Evolutionary conservation across 2,113 vertebrate genomes (phyloP), one percentile per base, ranked within the genome.

Genomic region (Trinectes maculatus): DNA sequence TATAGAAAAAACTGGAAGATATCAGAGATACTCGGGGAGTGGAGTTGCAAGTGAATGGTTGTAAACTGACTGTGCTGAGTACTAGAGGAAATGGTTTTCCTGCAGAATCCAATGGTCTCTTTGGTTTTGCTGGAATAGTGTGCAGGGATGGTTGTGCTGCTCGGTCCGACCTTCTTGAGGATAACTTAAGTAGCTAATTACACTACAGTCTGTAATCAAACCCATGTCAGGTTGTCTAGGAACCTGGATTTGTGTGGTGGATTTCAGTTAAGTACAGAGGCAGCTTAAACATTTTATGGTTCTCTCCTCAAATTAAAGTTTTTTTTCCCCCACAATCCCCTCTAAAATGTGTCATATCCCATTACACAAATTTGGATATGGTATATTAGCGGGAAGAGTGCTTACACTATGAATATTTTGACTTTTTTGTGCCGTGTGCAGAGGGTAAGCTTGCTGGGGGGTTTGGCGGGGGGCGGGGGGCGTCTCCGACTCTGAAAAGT

Each of bases 341-440:
- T 87, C 73, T 85, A 86, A 89, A 91, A 92, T 82, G 81, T 91
- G 90, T 91, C 91, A 90, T 79, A 87, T 93, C 91, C 86, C 88
- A 92, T 93, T 92, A 92, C 86, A 80, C 89, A 88, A 91, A 93
- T 91, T 80, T 91, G 88, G 91, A 92, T 84, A 88, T 84, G 92
- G 87, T 90, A 91, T 91, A 93, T 92, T 91, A 92, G 81, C 22
- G 37, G 79, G 64, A 54, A 83, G 86, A 74, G 82, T 75, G 83
- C 89, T 90, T 86, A 85, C 74, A 59, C 71, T 59, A 49, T 79
- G 87, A 88, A 89, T 89, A 86, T 80, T 85, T 87, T 87, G 59
- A 73, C 82, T 85, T 87, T 80, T 80, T 75, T 79, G 55, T 74
- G 54, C 71, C 69, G 69, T 59, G 65, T 78, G 76, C 75, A 81